Percentiles rank a stretch among this genome's conserved stretches.
Conservation (phyloP, 2,888 invertebrate species). For the Rhingia campestris region DNA sequence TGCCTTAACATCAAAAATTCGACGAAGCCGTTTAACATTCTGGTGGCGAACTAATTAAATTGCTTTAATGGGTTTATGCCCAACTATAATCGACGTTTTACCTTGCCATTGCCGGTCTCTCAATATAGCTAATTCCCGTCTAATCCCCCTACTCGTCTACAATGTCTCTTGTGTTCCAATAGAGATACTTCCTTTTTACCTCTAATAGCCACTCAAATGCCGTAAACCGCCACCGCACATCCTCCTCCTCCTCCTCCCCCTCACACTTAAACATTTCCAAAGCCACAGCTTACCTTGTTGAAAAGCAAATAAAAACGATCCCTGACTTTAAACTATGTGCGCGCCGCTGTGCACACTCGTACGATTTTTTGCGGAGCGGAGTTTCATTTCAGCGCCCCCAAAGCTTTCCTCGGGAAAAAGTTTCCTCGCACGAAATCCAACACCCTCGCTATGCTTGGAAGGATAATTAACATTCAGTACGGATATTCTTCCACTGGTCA, state of each 20-base stretch:
- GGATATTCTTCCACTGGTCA: constrained; percentile 51
- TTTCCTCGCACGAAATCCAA: constrained; percentile 13
- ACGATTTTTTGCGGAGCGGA: constrained; percentile 8
- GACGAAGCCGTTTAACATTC: constrained; percentile 4
- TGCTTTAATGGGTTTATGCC: neutral
- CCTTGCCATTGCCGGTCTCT: neutral
- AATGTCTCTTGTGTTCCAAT: neutral
- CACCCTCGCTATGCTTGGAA: constrained; percentile 20
- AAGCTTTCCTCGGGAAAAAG: constrained; percentile 17
- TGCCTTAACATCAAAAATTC: neutral
- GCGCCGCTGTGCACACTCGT: neutral
- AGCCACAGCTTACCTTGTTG: neutral
- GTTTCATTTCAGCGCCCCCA: constrained; percentile 5
- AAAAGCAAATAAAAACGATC: constrained; percentile 36
- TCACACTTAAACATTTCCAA: neutral
- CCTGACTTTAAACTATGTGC: constrained; percentile 20
- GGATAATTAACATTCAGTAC: constrained; percentile 67
- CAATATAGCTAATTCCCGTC: neutral
- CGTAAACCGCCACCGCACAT: neutral
- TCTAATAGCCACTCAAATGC: constrained; percentile 1
- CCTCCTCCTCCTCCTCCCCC: too few relatives aligned
- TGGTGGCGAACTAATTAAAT: constrained; percentile 30
- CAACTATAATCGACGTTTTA: neutral
- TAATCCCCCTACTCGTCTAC: constrained; percentile 5
- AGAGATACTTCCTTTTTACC: neutral